Base-by-base conservation (phyloP, 1,140 invertebrate genomes). In the Wiebesia pumilae region DNA sequence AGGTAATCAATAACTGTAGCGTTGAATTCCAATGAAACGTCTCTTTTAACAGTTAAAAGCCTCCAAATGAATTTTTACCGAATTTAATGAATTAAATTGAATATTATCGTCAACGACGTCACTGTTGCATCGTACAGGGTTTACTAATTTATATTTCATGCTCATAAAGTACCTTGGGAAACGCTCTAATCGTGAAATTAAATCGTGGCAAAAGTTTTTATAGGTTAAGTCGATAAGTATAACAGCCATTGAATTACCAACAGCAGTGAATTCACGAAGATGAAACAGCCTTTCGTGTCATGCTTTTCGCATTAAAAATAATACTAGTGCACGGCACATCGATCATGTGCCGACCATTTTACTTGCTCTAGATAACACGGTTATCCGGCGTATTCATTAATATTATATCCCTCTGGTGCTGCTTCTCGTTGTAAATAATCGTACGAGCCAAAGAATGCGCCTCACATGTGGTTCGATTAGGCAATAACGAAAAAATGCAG, bases 231-330 rank as follows among this genome's bases (percentile, higher is more conserved):
- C n/a, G n/a, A 47, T 54, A 83, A 83, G 67, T 73, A 62, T 27
- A 81, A 67, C 58, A 81, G 80, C 80, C 69, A 62, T 81, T 38
- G 35, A 21, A 62, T 62, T 62, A 27, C 27, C 40, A 51, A 69
- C 43, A 30, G 43, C 58, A 10, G 73, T 35, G 33, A 69, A 67
- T 58, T 40, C 51, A 51, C 30, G 47, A 73, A 62, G 82, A 83
- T 83, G 51, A 83, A 77, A 83, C 69, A 19, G 82, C 73, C 82
- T 77, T 77, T 83, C 71, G 16, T 69, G n/a, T 43, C 62, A 30
- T n/a, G 43, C 65, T 71, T 71, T 58, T 81, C 27, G 38, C 27
- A 35, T 40, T 12, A 75, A 75, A 75, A 75, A 43, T 62, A 21
- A 27, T 75, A 24, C 35, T 21, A 9, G 58, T 43, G 19, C n/a